phyloP scores from a whole-genome alignment of 2,113 vertebrate species.

The Heptranchias perlo region DNA sequence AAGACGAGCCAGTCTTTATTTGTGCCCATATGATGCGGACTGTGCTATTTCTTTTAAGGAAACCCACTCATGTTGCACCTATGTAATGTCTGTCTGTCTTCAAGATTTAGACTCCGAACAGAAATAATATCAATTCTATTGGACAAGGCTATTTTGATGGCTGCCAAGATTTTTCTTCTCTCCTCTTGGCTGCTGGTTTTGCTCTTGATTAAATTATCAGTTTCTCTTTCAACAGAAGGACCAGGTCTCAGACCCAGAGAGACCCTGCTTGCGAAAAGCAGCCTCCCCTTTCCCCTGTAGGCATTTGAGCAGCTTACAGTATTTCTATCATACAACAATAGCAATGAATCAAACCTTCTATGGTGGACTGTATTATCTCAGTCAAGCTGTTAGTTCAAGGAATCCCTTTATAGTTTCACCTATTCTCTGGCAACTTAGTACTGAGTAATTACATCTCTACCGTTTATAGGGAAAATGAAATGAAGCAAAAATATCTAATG shows the following conservation, averaged over 20 bases:
- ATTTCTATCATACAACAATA: neutral
- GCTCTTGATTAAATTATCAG: neutral
- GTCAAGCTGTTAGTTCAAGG: neutral
- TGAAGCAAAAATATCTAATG: neutral
- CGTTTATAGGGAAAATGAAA: neutral
- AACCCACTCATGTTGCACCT: neutral
- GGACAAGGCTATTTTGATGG: neutral
- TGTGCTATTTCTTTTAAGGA: neutral
- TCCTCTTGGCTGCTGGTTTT: neutral
- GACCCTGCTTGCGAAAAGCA: neutral
- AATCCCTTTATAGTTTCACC: neutral
- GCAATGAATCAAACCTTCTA: neutral
- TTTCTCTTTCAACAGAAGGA: neutral
- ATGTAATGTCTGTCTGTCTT: neutral
- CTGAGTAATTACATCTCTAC: neutral
- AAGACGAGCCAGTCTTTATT: constrained; percentile 17
- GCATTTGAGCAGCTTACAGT: neutral
- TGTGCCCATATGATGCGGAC: neutral
- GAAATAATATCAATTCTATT: constrained; percentile 19
- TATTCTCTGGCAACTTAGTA: neutral
- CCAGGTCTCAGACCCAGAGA: neutral
- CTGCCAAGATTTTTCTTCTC: neutral
- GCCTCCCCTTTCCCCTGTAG: neutral
- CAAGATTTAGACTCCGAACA: neutral
- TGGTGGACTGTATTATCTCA: constrained; percentile 6